Evolutionary conservation across 2,113 vertebrate species (phyloP), one percentile per base, ranked within the genome.

Genomic region (Neogale vison): DNA sequence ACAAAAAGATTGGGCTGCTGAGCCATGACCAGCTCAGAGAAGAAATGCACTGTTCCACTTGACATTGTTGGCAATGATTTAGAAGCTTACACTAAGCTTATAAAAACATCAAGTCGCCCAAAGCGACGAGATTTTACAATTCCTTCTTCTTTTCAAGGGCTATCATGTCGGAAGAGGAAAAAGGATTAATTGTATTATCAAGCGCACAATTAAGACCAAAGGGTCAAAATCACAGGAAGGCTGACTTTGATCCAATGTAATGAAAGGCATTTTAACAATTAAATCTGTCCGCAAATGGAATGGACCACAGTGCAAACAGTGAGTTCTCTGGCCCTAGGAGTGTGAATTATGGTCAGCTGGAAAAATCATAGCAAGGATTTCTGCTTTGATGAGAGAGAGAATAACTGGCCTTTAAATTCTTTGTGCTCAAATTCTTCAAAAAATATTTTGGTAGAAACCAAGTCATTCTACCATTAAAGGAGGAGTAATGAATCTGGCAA

Each of bases 181-280:
- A 84, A 88, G 72, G 29, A 96, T 80, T 79, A 86, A 96, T 45
- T 79, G 59, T 79, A 93, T 92, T 86, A 88, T 89, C 50, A 91
- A 94, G 82, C 14, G 45, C 57, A 97, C 47, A 91, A 93, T 31
- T 95, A 81, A 96, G 50, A 95, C 39, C n/a, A 83, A 85, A 96
- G 71, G 76, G 55, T 88, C 92, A 96, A 94, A 85, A 95, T 93
- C 80, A 88, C 69, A 95, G 61, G 39, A 93, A 95, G 57, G 55
- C 12, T 81, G 71, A 88, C 76, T 96, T 90, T 92, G 63, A 93
- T 83, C 57, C 92, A 90, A 29, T 81, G n/a, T 39, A 77, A 80
- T 23, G 47, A 88, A 95, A 94, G 77, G 55, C 29, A 69, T 82
- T 72, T 97, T 89, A 79, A 47, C 47, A 45, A 95, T 79, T 47